phyloP scores from a whole-genome alignment of 2,113 vertebrate genomes.

The Pseudorhombus dupliciocellatus region DNA sequence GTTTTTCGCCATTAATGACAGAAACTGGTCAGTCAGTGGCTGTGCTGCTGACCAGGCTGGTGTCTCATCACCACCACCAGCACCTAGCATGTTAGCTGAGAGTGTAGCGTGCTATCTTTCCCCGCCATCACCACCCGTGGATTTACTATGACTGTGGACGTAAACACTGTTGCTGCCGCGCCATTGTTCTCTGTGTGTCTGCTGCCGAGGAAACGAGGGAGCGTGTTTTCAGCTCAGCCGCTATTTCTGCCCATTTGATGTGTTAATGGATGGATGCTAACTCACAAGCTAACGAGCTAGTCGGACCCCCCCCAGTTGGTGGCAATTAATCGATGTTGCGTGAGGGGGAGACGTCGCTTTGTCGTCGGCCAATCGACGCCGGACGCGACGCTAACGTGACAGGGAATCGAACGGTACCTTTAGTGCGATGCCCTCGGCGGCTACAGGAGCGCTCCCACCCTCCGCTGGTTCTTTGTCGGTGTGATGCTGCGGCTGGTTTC shows the following conservation, averaged over 20 bases:
- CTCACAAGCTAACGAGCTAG: conserved; percentile 49
- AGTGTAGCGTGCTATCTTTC: conserved; percentile 20
- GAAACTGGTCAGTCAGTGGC: too few species aligned
- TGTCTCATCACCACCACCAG: neutral
- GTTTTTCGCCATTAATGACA: too few species aligned
- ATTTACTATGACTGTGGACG: conserved; percentile 34
- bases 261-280: conserved; percentile 35
- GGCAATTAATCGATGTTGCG: conserved; percentile 50
- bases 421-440: conserved; percentile 48
- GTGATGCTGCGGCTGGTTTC: conserved; percentile 54
- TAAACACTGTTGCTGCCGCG: conserved; percentile 35
- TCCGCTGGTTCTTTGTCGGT: conserved; percentile 50
- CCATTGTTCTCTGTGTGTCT: conserved; percentile 23
- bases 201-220: conserved; percentile 3
- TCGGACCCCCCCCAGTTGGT: neutral
- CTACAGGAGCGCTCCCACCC: conserved; percentile 52
- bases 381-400: neutral
- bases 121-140: conserved; percentile 45
- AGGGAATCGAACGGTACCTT: conserved; percentile 56
- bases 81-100: conserved; percentile 28
- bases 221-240: neutral
- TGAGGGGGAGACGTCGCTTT: conserved; percentile 52
- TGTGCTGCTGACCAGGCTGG: neutral
- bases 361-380: conserved; percentile 26
- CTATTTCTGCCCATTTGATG: neutral